Evolutionary conservation across 1,140 invertebrate genomes (phyloP), one percentile per base, ranked within the genome.

Genomic region (Mercenaria mercenaria): DNA sequence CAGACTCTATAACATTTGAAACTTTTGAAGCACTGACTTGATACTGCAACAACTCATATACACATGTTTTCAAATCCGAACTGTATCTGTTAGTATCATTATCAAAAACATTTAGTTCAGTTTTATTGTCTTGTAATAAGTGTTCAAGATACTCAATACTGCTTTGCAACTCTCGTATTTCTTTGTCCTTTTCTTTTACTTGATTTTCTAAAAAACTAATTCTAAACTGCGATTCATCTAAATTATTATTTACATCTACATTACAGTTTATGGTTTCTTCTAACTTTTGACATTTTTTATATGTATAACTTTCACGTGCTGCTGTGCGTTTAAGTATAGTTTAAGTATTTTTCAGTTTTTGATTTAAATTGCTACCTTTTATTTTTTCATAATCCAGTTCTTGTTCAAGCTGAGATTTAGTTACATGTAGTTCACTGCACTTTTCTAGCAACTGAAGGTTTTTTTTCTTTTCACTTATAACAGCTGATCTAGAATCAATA

Each of bases 1-100:
- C 81, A 84, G 81, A 8, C n/a, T 47, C n/a, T 56, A 84, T 15
- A 76, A 76, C 50, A 52, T 8, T 29, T 20, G n/a, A 26, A 2
- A 86, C 83, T 56, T 86, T 86, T 34, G 67, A 74, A 39, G 83
- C 83, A 86, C 83, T 86, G 29, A 74, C 83, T 34, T 86, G 41
- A 47, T 11, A 32, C 34, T 74, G 23, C 26, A 86, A 86, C 29
- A 86, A 6, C 37, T 86, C 83, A 76, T 86, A 86, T 34, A 86
- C 83, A 86, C 83, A 86, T 23, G 74, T 3, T 86, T 86, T 76
- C 39, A 76, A 50, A 13, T 52, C 76, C 1, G 41, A 26, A 32
- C 67, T 86, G 69, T 86, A 86, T 47, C 6, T 41, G 47, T 84
- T 41, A 41, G 61, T 84, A 43, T 26, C 2, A 34, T 84, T 61